Percentiles rank a stretch among this genome's conserved stretches.
Evolutionary conservation across 2,113 vertebrate genomes (phyloP).

Genomic region (Meriones unguiculatus): DNA sequence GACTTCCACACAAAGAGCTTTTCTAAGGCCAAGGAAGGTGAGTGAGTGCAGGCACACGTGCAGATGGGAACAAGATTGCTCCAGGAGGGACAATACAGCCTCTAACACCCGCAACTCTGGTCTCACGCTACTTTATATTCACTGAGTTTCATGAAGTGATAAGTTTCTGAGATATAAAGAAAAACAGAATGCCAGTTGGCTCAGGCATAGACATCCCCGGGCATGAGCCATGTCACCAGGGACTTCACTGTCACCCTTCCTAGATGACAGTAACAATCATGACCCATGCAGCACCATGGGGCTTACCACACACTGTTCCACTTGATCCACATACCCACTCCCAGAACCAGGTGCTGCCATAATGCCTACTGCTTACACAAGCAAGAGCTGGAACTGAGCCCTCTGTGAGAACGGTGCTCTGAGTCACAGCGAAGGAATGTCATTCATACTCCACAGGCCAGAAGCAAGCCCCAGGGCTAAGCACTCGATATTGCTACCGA

Average conservation of each 20-base stretch:
- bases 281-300: no score
- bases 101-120: background rate
- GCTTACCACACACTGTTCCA: background rate
- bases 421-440: background rate
- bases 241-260: background rate
- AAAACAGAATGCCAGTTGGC: background rate
- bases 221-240: background rate
- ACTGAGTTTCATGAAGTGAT: background rate
- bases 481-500: background rate
- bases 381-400: background rate
- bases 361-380: background rate
- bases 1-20: background rate
- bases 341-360: background rate
- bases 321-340: background rate
- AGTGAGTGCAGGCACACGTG: fast-evolving
- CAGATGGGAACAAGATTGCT: fast-evolving
- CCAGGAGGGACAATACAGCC: fast-evolving
- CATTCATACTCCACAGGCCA: background rate
- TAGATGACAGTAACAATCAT: background rate
- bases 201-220: background rate
- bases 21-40: background rate
- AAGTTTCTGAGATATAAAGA: background rate
- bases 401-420: fast-evolving
- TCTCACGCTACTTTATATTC: background rate
- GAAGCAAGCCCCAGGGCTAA: background rate